phyloP scores from a whole-genome alignment of 1,140 invertebrate genomes.

The Archegozetes longisetosus region DNA sequence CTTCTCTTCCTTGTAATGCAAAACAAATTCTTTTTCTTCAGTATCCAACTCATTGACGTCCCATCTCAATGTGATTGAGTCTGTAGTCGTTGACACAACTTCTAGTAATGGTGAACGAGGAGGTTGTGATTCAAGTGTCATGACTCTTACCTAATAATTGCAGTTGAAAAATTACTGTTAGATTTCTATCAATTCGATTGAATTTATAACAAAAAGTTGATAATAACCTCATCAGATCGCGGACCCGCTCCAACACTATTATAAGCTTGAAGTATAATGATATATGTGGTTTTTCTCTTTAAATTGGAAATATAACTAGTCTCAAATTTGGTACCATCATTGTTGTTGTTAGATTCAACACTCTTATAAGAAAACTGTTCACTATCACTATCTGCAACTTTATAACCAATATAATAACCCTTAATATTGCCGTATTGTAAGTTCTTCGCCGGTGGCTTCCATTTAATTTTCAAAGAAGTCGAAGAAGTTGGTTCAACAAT shows the following conservation, averaged over 20 bases:
- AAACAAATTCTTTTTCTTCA: constrained; percentile 18
- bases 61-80: constrained; percentile 21
- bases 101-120: constrained; percentile 19
- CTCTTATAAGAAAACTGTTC: constrained; percentile 18
- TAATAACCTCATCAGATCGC: constrained; percentile 16
- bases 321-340: constrained; percentile 29
- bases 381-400: neutral
- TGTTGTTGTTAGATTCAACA: constrained; percentile 10
- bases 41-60: constrained; percentile 13
- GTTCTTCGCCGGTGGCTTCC: constrained; percentile 23
- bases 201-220: constrained; percentile 58
- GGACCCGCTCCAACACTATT: constrained; percentile 33
- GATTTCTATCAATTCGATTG: constrained; percentile 30
- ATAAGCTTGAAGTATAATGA: constrained; percentile 28
- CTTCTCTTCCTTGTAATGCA: constrained; percentile 8
- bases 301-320: constrained; percentile 23
- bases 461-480: constrained; percentile 27
- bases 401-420: constrained; percentile 37
- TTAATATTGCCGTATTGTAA: constrained; percentile 34
- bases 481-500: constrained; percentile 9
- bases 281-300: constrained; percentile 13
- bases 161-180: neutral
- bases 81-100: constrained; percentile 18
- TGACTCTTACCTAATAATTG: constrained; percentile 4
- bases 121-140: constrained; percentile 19